Conservation (phyloP, 2,113 vertebrate species). For the Pelmatolapia mariae region DNA sequence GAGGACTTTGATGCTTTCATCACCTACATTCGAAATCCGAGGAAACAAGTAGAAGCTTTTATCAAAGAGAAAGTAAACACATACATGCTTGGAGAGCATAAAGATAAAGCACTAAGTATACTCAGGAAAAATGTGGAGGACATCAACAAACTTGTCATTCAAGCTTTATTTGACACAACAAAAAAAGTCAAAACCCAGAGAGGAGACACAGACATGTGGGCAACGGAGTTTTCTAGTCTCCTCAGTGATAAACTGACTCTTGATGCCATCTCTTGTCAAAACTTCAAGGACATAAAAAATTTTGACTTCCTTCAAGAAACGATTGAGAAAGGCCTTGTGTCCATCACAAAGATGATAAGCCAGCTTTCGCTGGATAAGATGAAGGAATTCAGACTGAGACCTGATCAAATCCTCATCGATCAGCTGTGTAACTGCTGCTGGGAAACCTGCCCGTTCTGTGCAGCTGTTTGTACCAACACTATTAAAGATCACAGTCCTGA, state of each 20-base stretch:
- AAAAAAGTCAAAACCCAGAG: neutral
- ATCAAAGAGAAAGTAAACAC: neutral
- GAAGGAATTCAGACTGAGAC: neutral
- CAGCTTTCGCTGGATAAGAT: neutral
- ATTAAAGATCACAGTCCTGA: conserved; percentile 5
- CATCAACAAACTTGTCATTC: neutral
- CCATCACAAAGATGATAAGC: neutral
- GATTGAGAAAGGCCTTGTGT: neutral
- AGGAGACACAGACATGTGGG: conserved; percentile 14
- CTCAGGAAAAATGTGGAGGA: conserved; percentile 5
- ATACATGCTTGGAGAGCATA: conserved; percentile 23
- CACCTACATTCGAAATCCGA: no score
- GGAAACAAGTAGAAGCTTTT: no score
- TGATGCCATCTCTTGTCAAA: neutral
- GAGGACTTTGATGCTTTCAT: no score
- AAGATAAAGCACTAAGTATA: neutral
- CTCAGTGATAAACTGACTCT: neutral
- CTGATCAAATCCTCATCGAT: conserved; percentile 48
- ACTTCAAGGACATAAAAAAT: neutral
- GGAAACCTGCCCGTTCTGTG: conserved; percentile 60
- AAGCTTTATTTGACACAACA: conserved; percentile 36
- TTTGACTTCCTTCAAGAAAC: conserved; percentile 40
- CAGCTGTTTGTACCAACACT: conserved; percentile 54
- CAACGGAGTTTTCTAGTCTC: neutral
- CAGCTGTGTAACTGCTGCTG: conserved; percentile 59